Evolutionary conservation across 2,113 vertebrate genomes (phyloP), one percentile per base, ranked within the genome.

Genomic region (Apistogramma diplotaenia): DNA sequence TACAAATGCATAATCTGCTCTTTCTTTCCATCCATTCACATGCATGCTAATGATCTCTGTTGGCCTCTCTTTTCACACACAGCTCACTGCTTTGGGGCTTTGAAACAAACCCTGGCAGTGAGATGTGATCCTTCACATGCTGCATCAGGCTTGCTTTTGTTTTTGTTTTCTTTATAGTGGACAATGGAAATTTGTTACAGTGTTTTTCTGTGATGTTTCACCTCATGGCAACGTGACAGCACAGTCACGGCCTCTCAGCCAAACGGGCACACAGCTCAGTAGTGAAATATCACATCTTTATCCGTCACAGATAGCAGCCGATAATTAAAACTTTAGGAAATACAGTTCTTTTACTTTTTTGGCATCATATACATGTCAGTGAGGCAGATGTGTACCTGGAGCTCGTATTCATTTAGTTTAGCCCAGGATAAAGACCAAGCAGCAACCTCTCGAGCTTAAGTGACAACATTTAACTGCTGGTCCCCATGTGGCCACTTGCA

Each of bases 1-100:
- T 88, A 92, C 90, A 93, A 86, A 93, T 89, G 91, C 92, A 94
- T 95, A 95, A 95, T 95, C 95, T 94, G 90, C 57, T 89, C 86
- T 93, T 94, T 94, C 88, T 92, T 85, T 83, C 75, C 33, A 54
- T 43, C 89, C 76, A 89, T 95, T 94, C 92, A 86, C 79, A 92
- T 89, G 84, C 89, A 90, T 92, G 89, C 91, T 93, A 93, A 91
- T 92, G 86, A 90, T 89, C 89, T 81, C 61, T 58, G 86, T 62
- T 85, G 83, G 86, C 85, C 86, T 60, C 87, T 90, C 86, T 90
- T 83, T 91, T 91, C 84, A 86, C 65, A 74, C 19, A 51, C 71
- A 76, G 84, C 87, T 80, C 79, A 37, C 46, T 76, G 83, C 87
- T 82, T 35, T 71, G 79, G 29, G 54, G 72, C 90, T 90, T 90